Conservation (phyloP, 2,113 vertebrate genomes). For the Podarcis cretensis region DNA sequence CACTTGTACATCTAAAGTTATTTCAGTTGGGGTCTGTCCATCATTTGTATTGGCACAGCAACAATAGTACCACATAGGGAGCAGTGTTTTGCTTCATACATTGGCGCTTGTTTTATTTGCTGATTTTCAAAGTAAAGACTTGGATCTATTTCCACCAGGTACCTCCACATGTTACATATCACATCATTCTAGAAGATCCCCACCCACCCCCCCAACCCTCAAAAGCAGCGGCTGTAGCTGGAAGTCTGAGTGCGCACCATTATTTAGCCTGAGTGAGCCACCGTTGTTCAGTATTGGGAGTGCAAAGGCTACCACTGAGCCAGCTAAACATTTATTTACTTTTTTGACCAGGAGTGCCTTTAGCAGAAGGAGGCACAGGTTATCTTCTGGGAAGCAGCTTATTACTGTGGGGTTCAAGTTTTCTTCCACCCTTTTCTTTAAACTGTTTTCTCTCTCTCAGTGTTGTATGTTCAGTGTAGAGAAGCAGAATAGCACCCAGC, state of each 20-base stretch:
- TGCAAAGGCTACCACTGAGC: background rate
- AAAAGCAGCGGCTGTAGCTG: background rate
- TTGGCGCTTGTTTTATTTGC: background rate
- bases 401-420: background rate
- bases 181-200: background rate
- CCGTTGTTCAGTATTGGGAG: background rate
- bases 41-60: background rate
- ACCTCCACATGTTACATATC: background rate
- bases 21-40: background rate
- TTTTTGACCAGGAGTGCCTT: constrained; percentile 9
- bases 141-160: background rate
- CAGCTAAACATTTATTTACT: background rate
- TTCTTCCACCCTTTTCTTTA: background rate
- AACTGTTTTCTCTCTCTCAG: background rate
- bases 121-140: background rate
- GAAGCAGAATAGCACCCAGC: background rate
- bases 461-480: background rate
- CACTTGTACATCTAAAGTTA: background rate
- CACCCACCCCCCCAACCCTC: no score
- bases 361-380: background rate
- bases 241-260: background rate
- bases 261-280: background rate
- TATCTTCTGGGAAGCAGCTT: accelerated
- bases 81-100: background rate
- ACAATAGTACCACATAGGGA: background rate